phyloP scores from a whole-genome alignment of 2,888 invertebrate species.

The Phyllotreta cruciferae region DNA sequence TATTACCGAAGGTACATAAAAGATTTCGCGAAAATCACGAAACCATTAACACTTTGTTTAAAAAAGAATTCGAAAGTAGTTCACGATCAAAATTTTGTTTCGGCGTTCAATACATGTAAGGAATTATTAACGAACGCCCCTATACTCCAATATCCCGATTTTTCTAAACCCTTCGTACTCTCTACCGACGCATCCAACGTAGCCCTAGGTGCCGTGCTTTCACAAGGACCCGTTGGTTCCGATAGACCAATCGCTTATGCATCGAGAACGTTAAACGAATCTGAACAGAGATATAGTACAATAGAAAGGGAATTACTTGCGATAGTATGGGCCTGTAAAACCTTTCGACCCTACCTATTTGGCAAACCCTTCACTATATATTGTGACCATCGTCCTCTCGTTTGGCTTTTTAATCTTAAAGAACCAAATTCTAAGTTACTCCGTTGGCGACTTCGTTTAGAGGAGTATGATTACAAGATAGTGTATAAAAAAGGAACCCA shows the following conservation, averaged over 20 bases:
- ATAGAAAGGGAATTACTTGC: conserved; percentile 40
- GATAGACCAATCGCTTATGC: conserved; percentile 38
- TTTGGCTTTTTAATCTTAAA: conserved; percentile 34
- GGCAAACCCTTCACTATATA: no score
- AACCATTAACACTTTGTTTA: conserved; percentile 32
- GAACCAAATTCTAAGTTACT: conserved; percentile 27
- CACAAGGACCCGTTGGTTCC: conserved; percentile 27
- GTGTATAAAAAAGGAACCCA: conserved; percentile 19
- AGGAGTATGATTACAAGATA: conserved; percentile 27
- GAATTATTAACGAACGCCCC: conserved; percentile 14
- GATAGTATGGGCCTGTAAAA: conserved; percentile 35
- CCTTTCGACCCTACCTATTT: conserved; percentile 36
- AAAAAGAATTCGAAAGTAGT: conserved; percentile 25
- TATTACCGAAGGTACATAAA: conserved; percentile 40
- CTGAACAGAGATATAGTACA: conserved; percentile 34
- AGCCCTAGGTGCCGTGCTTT: conserved; percentile 23
- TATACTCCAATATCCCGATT: conserved; percentile 4
- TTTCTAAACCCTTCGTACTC: conserved; percentile 33
- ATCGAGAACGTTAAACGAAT: conserved; percentile 34
- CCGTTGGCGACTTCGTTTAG: conserved; percentile 24
- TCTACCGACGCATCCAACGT: conserved; percentile 33
- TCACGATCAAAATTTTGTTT: not conserved
- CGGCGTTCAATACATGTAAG: conserved; percentile 25
- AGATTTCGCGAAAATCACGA: conserved; percentile 30
- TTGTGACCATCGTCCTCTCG: conserved; percentile 31